phyloP scores from a whole-genome alignment of 2,113 vertebrate species.

The Burhinus oedicnemus region DNA sequence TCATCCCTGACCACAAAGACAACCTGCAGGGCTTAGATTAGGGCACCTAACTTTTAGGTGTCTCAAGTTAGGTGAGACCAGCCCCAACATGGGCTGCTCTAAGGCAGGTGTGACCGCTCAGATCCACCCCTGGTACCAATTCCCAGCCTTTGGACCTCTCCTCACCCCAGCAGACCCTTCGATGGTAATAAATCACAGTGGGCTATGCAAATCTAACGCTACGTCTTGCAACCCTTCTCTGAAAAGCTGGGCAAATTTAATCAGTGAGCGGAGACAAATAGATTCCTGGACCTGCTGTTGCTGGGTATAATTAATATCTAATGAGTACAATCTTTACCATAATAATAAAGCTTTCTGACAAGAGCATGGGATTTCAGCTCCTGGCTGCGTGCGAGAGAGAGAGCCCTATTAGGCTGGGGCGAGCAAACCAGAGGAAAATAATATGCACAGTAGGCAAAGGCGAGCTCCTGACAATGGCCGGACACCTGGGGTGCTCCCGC shows the following conservation, averaged over 20 bases:
- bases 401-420: not conserved
- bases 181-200: not conserved
- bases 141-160: not conserved
- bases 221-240: not conserved
- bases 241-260: constrained; percentile 2
- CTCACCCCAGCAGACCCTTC: not conserved
- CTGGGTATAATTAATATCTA: constrained; percentile 65
- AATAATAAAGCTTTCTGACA: constrained; percentile 65
- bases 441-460: constrained; percentile 15
- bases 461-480: constrained; percentile 30
- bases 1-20: not conserved
- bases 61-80: not conserved
- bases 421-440: constrained; percentile 38
- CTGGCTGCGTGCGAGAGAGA: not conserved
- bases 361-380: constrained; percentile 31
- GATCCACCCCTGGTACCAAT: too few relatives aligned
- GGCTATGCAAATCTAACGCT: not conserved
- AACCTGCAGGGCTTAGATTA: not conserved
- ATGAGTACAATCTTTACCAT: constrained; percentile 60
- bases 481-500: constrained; percentile 34
- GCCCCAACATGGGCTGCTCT: not conserved
- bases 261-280: constrained; percentile 19
- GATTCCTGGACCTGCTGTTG: constrained; percentile 56
- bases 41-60: not conserved
- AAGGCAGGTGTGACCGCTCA: not conserved